Percentiles rank a stretch among this genome's conserved stretches.
These are phyloP conservation scores for Callopanchax toddi DNA, from an alignment of 2,113 vertebrate genomes.

Conservation along the genomic window DNA sequence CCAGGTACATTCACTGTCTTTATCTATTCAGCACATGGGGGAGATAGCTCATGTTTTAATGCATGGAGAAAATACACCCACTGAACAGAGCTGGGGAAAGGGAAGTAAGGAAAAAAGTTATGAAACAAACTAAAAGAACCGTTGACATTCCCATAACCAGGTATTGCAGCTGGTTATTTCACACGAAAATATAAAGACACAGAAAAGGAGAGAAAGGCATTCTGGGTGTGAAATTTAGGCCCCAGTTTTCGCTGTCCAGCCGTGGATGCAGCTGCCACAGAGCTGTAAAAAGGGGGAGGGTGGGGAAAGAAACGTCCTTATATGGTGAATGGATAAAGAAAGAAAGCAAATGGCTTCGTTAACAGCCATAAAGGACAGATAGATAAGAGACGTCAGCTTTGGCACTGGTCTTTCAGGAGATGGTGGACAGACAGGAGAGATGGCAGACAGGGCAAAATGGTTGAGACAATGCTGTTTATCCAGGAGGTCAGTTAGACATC, in stretches of 20 bases:
- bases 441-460: constrained; percentile 73
- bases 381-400: constrained; percentile 63
- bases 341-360: constrained; percentile 42
- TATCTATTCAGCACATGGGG: constrained; percentile 66
- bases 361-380: constrained; percentile 59
- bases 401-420: constrained; percentile 59
- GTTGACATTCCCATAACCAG: constrained; percentile 78
- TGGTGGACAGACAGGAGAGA: constrained; percentile 62
- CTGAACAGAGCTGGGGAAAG: constrained; percentile 79
- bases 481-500: constrained; percentile 83
- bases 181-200: constrained; percentile 72
- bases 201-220: constrained; percentile 69
- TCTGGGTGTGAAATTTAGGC: constrained; percentile 57
- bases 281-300: constrained; percentile 71
- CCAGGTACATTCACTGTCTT: constrained; percentile 53
- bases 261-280: constrained; percentile 74
- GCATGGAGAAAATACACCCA: constrained; percentile 71
- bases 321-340: constrained; percentile 56
- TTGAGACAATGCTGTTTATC: constrained; percentile 83
- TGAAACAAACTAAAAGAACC: constrained; percentile 66
- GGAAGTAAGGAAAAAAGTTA: constrained; percentile 77
- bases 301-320: constrained; percentile 54
- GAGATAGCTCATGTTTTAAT: constrained; percentile 65
- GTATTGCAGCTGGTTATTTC: constrained; percentile 74
- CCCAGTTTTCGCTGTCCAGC: constrained; percentile 72